Conservation (phyloP, 2,888 invertebrate genomes). For the Lithophane socia region DNA sequence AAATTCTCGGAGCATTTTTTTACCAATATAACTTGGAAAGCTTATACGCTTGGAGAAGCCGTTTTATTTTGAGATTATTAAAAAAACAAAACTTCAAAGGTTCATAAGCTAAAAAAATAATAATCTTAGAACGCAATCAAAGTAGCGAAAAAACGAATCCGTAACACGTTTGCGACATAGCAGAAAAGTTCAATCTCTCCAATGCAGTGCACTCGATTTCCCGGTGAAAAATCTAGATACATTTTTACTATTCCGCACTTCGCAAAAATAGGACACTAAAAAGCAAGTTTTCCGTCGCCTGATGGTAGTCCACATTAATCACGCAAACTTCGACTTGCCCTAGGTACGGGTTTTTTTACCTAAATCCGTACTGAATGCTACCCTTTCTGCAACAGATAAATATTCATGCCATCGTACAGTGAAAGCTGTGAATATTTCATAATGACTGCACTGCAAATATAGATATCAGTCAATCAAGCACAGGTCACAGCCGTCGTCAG, state of each 20-base stretch:
- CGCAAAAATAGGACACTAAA: constrained; percentile 42
- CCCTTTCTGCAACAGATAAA: constrained; percentile 27
- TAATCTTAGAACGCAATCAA: background rate
- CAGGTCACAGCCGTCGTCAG: constrained; percentile 21
- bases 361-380: constrained; percentile 22
- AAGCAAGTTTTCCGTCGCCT: constrained; percentile 44
- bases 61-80: constrained; percentile 3
- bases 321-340: constrained; percentile 46
- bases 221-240: constrained; percentile 24
- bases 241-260: constrained; percentile 44
- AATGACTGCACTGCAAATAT: constrained; percentile 37
- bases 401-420: constrained; percentile 24
- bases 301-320: constrained; percentile 48
- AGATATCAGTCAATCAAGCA: constrained; percentile 35
- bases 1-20: background rate
- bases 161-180: background rate
- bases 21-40: background rate
- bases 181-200: constrained; percentile 6
- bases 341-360: constrained; percentile 29
- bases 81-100: background rate
- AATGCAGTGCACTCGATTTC: constrained; percentile 29
- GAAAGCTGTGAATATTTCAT: constrained; percentile 29
- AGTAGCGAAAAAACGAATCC: background rate
- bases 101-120: background rate
- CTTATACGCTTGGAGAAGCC: constrained; percentile 3